Conservation (phyloP, 2,888 invertebrate species). For the Melipona beecheii region DNA sequence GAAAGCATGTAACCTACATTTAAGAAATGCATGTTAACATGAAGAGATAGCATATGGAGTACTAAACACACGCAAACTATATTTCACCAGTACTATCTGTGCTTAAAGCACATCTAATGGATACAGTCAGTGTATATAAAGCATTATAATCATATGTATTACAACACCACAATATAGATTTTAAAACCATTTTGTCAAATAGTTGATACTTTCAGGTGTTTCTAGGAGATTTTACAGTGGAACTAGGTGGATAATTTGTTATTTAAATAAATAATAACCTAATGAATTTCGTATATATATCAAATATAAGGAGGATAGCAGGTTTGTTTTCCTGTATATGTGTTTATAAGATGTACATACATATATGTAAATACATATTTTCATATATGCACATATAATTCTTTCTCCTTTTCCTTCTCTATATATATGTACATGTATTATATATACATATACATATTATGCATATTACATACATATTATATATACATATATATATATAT, state of each 20-base stretch:
- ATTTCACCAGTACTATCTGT: slow-evolving; percentile 60
- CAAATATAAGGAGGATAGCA: slow-evolving; percentile 77
- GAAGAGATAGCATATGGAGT: slow-evolving; percentile 63
- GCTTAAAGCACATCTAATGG: slow-evolving; percentile 61
- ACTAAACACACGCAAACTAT: slow-evolving; percentile 66
- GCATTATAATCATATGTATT: slow-evolving; percentile 57
- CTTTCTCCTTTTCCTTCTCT: neutral
- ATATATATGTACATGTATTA: slow-evolving; percentile 25
- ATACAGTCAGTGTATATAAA: slow-evolving; percentile 54
- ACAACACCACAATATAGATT: slow-evolving; percentile 47
- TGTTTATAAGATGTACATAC: slow-evolving; percentile 47
- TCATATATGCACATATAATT: slow-evolving; percentile 30
- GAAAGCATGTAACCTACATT: slow-evolving; percentile 69
- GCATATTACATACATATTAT: neutral
- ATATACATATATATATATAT: slow-evolving; percentile 21
- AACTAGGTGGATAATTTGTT: slow-evolving; percentile 45
- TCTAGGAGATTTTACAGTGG: slow-evolving; percentile 51
- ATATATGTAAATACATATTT: slow-evolving; percentile 46
- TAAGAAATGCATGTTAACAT: slow-evolving; percentile 67
- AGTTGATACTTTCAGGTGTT: slow-evolving; percentile 63
- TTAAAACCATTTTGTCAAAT: slow-evolving; percentile 49
- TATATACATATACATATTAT: neutral
- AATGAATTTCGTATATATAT: slow-evolving; percentile 49
- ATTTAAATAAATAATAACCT: slow-evolving; percentile 57
- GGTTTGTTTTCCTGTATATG: slow-evolving; percentile 74